Conservation (phyloP, 2,797 vertebrate genomes). For the Diplodus puntazzo region DNA sequence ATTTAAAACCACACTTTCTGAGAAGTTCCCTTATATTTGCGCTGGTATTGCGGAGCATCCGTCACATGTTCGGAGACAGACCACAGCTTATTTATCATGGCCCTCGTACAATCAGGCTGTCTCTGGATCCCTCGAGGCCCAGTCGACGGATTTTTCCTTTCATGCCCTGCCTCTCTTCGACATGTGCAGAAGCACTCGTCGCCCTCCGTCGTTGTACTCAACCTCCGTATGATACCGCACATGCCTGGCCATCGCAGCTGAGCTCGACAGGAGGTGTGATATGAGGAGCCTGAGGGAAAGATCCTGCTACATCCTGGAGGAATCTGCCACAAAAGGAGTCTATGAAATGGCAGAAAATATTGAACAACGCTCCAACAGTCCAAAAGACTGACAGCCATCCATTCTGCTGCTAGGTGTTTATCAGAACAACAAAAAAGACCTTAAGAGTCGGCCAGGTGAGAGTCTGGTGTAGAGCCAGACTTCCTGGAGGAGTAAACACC, state of each 20-base stretch:
- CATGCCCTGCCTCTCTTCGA: not conserved
- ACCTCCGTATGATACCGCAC: not conserved
- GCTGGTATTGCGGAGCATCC: constrained; percentile 25
- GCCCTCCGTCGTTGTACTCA: not conserved
- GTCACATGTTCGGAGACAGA: constrained; percentile 30
- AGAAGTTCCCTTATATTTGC: constrained; percentile 30
- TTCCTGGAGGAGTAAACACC: too few species aligned
- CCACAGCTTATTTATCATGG: constrained; percentile 24
- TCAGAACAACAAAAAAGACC: too few species aligned
- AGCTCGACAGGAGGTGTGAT: constrained; percentile 25
- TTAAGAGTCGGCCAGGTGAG: too few species aligned
- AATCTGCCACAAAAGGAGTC: not conserved
- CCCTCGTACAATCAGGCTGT: not conserved
- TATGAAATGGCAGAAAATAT: not conserved
- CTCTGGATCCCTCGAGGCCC: constrained; percentile 1
- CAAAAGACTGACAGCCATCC: not conserved
- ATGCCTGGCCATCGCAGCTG: not conserved
- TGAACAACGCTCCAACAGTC: not conserved
- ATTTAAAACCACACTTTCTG: constrained; percentile 14
- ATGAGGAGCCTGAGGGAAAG: not conserved
- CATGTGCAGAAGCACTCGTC: constrained; percentile 20
- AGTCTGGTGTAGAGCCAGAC: too few species aligned
- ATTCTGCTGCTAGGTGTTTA: too few species aligned
- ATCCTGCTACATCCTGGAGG: too few species aligned
- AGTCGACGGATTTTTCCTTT: constrained; percentile 1